Evolutionary conservation across 2,113 vertebrate species (phyloP).

Genomic region (Indicator maculatus): DNA sequence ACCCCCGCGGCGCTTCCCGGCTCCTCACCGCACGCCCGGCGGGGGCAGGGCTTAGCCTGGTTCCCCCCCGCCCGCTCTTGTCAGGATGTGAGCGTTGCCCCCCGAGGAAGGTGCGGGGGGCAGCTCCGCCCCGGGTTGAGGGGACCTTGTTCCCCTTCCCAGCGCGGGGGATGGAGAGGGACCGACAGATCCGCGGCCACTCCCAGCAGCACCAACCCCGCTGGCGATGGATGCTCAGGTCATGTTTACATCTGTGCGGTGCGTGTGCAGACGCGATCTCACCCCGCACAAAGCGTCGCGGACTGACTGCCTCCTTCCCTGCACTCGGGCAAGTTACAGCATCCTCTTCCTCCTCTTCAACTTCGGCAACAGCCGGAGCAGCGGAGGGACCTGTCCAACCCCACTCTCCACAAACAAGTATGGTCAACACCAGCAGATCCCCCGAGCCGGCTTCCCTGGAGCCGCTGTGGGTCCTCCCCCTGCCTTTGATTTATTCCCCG

Average conservation of each 20-base stretch:
- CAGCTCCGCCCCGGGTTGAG: constrained; percentile 1
- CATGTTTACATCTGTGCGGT: background rate
- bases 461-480: background rate
- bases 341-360: background rate
- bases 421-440: rapidly evolving
- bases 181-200: background rate
- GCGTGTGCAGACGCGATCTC: background rate
- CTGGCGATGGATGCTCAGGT: background rate
- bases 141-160: too few species aligned
- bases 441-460: background rate
- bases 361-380: background rate
- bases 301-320: background rate
- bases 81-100: background rate
- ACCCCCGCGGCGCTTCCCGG: background rate
- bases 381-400: background rate
- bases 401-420: rapidly evolving
- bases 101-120: background rate
- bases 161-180: background rate
- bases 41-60: background rate
- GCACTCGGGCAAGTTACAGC: background rate
- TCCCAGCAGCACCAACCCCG: background rate
- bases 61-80: background rate
- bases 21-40: background rate
- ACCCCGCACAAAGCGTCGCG: background rate
- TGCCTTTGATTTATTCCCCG: background rate